These are phyloP conservation scores for Crotalus helleri DNA, from an alignment of 2,113 vertebrate species.

Conservation along the genomic window DNA sequence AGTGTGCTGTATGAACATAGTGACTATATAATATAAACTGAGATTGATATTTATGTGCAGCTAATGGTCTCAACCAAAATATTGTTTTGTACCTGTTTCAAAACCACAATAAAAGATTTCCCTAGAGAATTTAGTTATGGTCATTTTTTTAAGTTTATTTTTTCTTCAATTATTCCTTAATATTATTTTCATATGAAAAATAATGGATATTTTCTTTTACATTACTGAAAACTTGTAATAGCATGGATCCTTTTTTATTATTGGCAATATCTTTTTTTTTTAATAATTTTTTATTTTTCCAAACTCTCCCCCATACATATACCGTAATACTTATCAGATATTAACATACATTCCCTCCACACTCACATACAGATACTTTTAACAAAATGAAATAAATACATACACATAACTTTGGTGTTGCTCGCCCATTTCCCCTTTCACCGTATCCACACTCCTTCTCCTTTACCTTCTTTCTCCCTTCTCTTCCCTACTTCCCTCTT, in stretches of 20 bases:
- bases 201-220: not conserved
- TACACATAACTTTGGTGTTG: too few species aligned
- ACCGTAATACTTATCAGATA: too few species aligned
- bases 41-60: not conserved
- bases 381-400: too few species aligned
- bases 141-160: not conserved
- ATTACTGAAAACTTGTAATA: not conserved
- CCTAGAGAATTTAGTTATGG: not conserved
- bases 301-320: too few species aligned
- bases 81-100: not conserved
- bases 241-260: not conserved
- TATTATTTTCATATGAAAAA: not conserved
- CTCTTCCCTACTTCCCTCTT: too few species aligned
- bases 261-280: not conserved
- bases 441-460: too few species aligned
- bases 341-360: too few species aligned
- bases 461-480: too few species aligned
- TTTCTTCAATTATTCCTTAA: not conserved
- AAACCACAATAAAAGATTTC: not conserved
- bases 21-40: not conserved
- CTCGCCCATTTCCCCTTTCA: too few species aligned
- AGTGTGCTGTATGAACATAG: not conserved
- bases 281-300: too few species aligned
- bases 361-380: too few species aligned
- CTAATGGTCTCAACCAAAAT: not conserved